Percentiles rank a stretch among this genome's conserved stretches.
These are phyloP conservation scores for Nomada fabriciana DNA, from an alignment of 2,888 invertebrate species.

Conservation along the genomic window DNA sequence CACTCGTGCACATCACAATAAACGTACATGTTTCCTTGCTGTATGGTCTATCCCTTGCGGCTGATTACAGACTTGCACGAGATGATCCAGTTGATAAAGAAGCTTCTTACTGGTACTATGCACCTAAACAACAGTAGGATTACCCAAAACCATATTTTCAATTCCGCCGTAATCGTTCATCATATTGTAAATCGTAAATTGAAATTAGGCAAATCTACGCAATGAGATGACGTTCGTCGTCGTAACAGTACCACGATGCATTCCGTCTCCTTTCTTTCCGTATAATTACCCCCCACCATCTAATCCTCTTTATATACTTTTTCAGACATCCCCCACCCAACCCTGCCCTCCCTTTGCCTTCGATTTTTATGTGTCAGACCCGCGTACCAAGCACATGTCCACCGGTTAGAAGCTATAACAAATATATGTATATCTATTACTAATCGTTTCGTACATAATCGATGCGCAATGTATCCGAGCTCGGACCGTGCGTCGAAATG, in stretches of 20 bases:
- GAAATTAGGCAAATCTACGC: slow-evolving; percentile 1
- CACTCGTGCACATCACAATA: slow-evolving; percentile 56
- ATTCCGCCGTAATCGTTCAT: slow-evolving; percentile 18
- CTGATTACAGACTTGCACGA: slow-evolving; percentile 98
- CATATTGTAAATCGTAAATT: neutral
- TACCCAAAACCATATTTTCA: slow-evolving; percentile 72
- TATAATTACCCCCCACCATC: slow-evolving; percentile 29
- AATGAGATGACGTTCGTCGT: slow-evolving; percentile 5
- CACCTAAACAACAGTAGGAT: slow-evolving; percentile 87
- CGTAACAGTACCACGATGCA: slow-evolving; percentile 21
- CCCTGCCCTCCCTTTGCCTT: too few relatives aligned
- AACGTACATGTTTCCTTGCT: slow-evolving; percentile 90
- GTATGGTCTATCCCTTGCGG: slow-evolving; percentile 89
- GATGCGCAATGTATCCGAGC: slow-evolving; percentile 77
- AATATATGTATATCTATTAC: slow-evolving; percentile 33
- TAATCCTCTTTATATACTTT: slow-evolving; percentile 20
- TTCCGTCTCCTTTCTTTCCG: slow-evolving; percentile 6
- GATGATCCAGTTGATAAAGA: slow-evolving; percentile 96
- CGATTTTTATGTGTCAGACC: slow-evolving; percentile 62
- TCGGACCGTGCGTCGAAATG: slow-evolving; percentile 75
- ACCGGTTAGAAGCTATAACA: slow-evolving; percentile 76
- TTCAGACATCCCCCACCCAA: slow-evolving; percentile 2
- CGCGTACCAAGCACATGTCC: slow-evolving; percentile 80
- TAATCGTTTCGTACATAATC: slow-evolving; percentile 82
- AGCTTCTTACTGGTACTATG: slow-evolving; percentile 98